Evolutionary conservation across 2,888 invertebrate genomes (phyloP).

Genomic region (Stenichneumon culpator): DNA sequence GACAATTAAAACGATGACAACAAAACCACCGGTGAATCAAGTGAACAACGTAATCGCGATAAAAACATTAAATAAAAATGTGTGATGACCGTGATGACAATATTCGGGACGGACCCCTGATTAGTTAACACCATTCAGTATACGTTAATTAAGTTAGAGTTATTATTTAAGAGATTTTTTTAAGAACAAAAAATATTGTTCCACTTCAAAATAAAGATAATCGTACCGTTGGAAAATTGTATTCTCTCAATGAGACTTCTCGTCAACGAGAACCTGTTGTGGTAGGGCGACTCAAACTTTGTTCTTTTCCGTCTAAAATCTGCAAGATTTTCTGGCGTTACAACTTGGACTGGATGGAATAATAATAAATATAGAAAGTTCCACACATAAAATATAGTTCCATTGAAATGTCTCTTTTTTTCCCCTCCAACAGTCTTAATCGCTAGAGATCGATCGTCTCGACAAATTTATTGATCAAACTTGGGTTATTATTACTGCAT

Average conservation of each 20-base stretch:
- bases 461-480: conserved; percentile 46
- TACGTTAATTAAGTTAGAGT: conserved; percentile 62
- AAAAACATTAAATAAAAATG: conserved; percentile 70
- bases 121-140: conserved; percentile 65
- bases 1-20: not conserved
- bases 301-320: conserved; percentile 83
- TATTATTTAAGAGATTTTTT: conserved; percentile 69
- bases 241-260: conserved; percentile 81
- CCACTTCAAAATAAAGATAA: conserved; percentile 56
- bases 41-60: conserved; percentile 48
- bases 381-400: conserved; percentile 31
- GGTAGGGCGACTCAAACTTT: conserved; percentile 82
- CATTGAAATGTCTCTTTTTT: conserved; percentile 36
- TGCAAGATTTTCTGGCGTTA: conserved; percentile 76
- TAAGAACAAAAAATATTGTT: conserved; percentile 32
- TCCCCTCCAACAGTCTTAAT: conserved; percentile 1
- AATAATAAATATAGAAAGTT: conserved; percentile 1
- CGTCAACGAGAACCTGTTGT: conserved; percentile 81
- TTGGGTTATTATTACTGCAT: conserved; percentile 54
- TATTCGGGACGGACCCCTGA: conserved; percentile 43
- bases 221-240: conserved; percentile 82
- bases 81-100: conserved; percentile 55
- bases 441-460: conserved; percentile 37
- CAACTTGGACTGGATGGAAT: conserved; percentile 37
- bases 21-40: conserved; percentile 18